These are phyloP conservation scores for Ylistrum balloti DNA, from an alignment of 1,140 invertebrate genomes.

Conservation along the genomic window DNA sequence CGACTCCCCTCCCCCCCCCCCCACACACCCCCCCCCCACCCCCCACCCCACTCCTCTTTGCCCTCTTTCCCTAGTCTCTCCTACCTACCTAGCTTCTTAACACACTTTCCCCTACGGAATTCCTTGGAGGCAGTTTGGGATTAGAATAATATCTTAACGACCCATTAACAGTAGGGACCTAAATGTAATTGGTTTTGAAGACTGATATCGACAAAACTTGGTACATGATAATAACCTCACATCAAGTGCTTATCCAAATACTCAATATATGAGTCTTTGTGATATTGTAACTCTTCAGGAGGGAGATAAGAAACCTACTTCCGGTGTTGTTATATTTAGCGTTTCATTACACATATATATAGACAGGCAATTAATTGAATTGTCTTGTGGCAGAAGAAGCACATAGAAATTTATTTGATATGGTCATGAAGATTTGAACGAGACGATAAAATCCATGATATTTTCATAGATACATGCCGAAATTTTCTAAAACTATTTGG, in stretches of 20 bases:
- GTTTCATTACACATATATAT: neutral
- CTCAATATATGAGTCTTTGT: neutral
- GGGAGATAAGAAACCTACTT: neutral
- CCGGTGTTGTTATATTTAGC: neutral
- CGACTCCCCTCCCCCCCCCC: neutral
- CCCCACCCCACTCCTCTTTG: neutral
- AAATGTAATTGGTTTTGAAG: constrained; percentile 14
- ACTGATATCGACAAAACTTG: neutral
- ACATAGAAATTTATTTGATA: too few species aligned
- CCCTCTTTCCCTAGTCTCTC: neutral
- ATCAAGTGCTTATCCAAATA: neutral
- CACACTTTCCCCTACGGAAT: constrained; percentile 6
- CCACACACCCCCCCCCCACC: too few species aligned
- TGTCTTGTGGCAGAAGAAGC: too few species aligned
- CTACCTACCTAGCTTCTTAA: neutral
- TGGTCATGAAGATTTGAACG: too few species aligned
- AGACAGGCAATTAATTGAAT: neutral
- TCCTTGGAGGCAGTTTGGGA: neutral
- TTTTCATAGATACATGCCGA: too few species aligned
- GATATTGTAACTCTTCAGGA: constrained; percentile 19
- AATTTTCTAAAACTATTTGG: too few species aligned
- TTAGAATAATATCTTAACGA: neutral
- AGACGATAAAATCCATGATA: too few species aligned
- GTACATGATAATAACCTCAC: neutral
- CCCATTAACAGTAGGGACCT: neutral